A percentile compares a stretch with the other conserved stretches of the same genome.
phyloP scores from a whole-genome alignment of 1,140 invertebrate species.

The Camponotus floridanus region DNA sequence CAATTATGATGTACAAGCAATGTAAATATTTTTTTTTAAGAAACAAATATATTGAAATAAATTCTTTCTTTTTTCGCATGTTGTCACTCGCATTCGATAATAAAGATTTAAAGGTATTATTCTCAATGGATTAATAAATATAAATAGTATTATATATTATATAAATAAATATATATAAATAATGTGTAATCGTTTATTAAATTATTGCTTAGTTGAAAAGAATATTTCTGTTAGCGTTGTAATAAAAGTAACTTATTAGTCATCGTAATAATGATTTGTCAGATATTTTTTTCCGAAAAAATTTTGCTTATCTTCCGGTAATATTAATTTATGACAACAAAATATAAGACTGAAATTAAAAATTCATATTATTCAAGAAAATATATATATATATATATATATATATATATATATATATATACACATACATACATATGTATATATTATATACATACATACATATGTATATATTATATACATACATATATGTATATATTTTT shows the following conservation, averaged over 20 bases:
- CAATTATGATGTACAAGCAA: too few species aligned
- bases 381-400: too few species aligned
- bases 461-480: slow-evolving; percentile 56
- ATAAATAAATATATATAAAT: too few species aligned
- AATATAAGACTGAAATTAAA: slow-evolving; percentile 60
- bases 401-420: slow-evolving; percentile 39
- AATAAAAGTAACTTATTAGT: too few species aligned
- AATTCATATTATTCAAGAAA: background rate
- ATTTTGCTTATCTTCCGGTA: slow-evolving; percentile 10
- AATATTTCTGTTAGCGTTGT: background rate
- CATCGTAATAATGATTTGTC: background rate
- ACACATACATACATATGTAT: too few species aligned
- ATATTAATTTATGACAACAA: slow-evolving; percentile 6
- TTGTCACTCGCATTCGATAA: too few species aligned
- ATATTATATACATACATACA: slow-evolving; percentile 6
- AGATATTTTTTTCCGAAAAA: background rate
- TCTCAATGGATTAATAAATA: too few species aligned
- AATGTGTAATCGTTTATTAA: background rate
- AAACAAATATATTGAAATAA: too few species aligned
- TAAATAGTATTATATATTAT: too few species aligned
- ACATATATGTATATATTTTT: slow-evolving; percentile 41
- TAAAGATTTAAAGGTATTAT: too few species aligned
- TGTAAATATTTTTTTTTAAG: too few species aligned
- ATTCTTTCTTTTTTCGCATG: too few species aligned
- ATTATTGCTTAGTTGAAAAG: background rate